These are phyloP conservation scores for Iphiclides podalirius DNA, from an alignment of 2,888 invertebrate species.

Conservation along the genomic window DNA sequence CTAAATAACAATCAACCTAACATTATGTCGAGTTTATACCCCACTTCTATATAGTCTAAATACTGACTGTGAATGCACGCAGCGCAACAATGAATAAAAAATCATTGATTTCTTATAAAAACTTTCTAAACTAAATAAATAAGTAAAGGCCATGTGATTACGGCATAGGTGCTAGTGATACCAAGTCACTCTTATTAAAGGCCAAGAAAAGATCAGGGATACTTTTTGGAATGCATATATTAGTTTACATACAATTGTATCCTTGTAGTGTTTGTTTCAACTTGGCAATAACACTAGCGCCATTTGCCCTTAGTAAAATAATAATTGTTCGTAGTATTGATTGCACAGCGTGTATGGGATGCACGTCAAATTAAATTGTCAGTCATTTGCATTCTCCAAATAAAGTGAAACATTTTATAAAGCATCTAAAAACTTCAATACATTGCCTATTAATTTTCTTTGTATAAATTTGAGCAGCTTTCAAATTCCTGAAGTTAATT, in stretches of 20 bases:
- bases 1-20: conserved; percentile 78
- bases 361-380: neutral
- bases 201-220: conserved; percentile 35
- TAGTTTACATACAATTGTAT: conserved; percentile 44
- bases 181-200: conserved; percentile 10
- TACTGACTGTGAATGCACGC: conserved; percentile 67
- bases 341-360: conserved; percentile 1
- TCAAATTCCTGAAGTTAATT: conserved; percentile 8
- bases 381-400: conserved; percentile 9
- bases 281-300: conserved; percentile 38
- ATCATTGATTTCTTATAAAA: conserved; percentile 29
- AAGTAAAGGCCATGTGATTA: conserved; percentile 32
- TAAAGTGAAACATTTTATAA: neutral
- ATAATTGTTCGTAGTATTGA: conserved; percentile 6
- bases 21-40: conserved; percentile 53
- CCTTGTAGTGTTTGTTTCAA: conserved; percentile 27
- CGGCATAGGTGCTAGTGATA: conserved; percentile 19
- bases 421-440: conserved; percentile 3
- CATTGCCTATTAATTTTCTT: neutral
- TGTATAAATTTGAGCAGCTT: conserved; percentile 14
- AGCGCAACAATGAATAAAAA: conserved; percentile 36
- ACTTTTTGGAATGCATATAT: conserved; percentile 65
- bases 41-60: conserved; percentile 64
- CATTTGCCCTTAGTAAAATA: conserved; percentile 27
- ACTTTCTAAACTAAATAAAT: conserved; percentile 38